phyloP scores from a whole-genome alignment of 2,888 invertebrate species.

The Standfussiana lucernea region DNA sequence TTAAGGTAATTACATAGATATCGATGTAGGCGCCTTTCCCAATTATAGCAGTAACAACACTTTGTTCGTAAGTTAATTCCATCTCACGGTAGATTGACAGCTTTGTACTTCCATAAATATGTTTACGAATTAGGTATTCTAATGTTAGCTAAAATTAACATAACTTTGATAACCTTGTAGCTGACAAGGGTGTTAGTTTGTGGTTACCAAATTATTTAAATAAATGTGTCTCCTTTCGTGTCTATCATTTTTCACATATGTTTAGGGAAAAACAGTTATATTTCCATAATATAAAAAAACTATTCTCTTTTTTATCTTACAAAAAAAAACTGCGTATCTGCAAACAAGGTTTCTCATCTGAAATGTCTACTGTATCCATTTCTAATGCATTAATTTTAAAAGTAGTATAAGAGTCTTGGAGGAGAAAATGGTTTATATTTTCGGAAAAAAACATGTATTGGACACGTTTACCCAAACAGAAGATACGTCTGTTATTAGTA shows the following conservation, averaged over 20 bases:
- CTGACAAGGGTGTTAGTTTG: background rate
- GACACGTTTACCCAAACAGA: background rate
- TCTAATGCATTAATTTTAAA: background rate
- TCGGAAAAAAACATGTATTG: background rate
- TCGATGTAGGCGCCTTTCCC: constrained; percentile 21
- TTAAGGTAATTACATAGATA: constrained; percentile 42
- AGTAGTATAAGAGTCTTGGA: background rate
- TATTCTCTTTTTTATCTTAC: background rate
- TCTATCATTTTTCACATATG: background rate
- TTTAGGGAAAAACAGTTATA: background rate
- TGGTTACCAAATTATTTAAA: background rate
- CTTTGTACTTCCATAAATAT: background rate
- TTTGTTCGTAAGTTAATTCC: constrained; percentile 37
- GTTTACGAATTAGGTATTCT: background rate
- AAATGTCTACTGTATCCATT: background rate
- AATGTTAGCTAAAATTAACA: background rate
- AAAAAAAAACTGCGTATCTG: background rate
- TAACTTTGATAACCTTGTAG: background rate
- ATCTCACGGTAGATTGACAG: constrained; percentile 30
- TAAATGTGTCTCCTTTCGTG: too few species aligned
- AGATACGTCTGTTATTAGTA: constrained; percentile 9
- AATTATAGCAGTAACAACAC: constrained; percentile 32
- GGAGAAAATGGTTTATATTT: background rate
- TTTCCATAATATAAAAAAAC: background rate
- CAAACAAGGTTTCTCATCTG: background rate